Base-by-base conservation (phyloP, 2,113 vertebrate genomes). In the Illadopsis cleaveri region DNA sequence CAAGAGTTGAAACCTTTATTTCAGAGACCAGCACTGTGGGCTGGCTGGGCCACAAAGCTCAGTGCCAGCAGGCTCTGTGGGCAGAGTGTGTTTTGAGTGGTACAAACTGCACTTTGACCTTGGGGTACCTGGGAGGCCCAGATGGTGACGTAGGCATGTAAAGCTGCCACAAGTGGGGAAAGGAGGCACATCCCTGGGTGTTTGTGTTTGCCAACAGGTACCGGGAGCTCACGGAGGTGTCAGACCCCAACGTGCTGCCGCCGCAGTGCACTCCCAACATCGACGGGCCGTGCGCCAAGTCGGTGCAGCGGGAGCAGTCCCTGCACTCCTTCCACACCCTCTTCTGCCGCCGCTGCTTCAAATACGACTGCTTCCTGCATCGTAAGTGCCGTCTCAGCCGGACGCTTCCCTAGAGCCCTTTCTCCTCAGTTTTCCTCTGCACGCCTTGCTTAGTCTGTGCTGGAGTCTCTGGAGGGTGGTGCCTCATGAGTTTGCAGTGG, bases 341-440 rank as follows among this genome's bases (percentile, higher is more conserved):
- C 68, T 99, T 99, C 97, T 99, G 99, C 97, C 98, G 99, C 35
- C 99, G 99, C 68, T 99, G 99, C 98, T 99, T 99, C 98, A 99
- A 99, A 96, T 99, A 99, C 27, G 99, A 99, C 98, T 99, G 99
- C 91, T 99, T 99, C 94, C 98, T 99, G 89, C 99, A 99, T 96
- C 99, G 99, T 99, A 98, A 99, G 98, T 98, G 91, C 53, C 28
- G 0, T 4, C 87, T 73, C 4, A 10, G 27, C 93, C 56, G 68
- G 76, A 69, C 20, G 11, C 87, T 86, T 65, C 77, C 90, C 89
- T 87, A 88, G 81, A 94, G 62, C 72, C 90, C 88, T 72, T 82
- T 38, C 93, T 94, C 78, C 82, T 93, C 58, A 1, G 64, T 82
- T 89, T 61, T 65, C 71, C 88, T 66, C 53, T 77, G 60, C 69